Evolutionary conservation across 2,888 invertebrate genomes (phyloP).

Genomic region (Campoletis raptor): DNA sequence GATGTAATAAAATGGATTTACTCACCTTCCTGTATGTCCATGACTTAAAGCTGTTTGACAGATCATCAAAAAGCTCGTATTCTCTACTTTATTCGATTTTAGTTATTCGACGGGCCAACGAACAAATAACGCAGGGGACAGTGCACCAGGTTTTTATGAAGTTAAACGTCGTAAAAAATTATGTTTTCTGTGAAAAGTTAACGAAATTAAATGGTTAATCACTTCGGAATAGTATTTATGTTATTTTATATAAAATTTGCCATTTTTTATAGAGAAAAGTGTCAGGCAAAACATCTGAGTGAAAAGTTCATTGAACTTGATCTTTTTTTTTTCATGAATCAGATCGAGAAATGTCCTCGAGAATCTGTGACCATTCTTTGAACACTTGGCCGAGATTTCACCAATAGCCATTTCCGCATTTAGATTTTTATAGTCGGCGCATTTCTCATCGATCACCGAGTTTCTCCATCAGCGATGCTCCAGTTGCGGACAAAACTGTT

Average conservation of each 20-base stretch:
- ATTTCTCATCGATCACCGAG: conserved; percentile 55
- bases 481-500: conserved; percentile 36
- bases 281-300: not conserved
- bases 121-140: not conserved
- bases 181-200: not conserved
- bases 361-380: conserved; percentile 49
- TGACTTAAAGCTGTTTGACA: not conserved
- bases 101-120: not conserved
- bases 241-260: no score
- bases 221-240: no score
- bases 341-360: conserved; percentile 42
- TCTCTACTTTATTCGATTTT: not conserved
- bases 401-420: conserved; percentile 51
- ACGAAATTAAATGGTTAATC: no score
- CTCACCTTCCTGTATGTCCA: conserved; percentile 5
- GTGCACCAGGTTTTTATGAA: not conserved
- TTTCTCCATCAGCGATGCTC: conserved; percentile 58
- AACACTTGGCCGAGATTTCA: conserved; percentile 66
- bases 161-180: not conserved
- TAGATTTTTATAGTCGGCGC: conserved; percentile 25
- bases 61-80: not conserved
- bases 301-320: not conserved
- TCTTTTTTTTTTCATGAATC: conserved; percentile 3
- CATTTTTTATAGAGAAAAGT: not conserved
- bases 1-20: conserved; percentile 35